Conservation (phyloP, 2,113 vertebrate genomes). For the Archilochus colubris region DNA sequence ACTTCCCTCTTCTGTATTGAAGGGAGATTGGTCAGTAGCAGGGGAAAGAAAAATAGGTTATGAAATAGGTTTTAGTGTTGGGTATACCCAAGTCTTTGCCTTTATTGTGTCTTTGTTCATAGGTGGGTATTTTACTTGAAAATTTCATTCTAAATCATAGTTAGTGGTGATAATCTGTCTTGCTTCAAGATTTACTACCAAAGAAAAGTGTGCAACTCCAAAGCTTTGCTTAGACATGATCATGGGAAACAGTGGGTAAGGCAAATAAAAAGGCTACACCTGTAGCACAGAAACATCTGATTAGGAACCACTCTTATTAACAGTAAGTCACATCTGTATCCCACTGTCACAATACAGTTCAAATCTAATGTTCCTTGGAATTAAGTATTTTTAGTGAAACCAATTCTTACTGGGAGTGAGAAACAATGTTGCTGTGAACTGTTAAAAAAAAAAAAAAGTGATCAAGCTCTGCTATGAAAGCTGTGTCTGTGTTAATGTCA, state of each 20-base stretch:
- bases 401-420: neutral
- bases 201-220: neutral
- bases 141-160: neutral
- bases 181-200: slow-evolving; percentile 45
- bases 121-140: slow-evolving; percentile 17
- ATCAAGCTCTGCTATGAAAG: neutral
- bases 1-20: slow-evolving; percentile 26
- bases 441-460: neutral
- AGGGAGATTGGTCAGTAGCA: slow-evolving; percentile 40
- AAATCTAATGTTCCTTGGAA: neutral
- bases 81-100: slow-evolving; percentile 33
- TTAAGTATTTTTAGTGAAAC: neutral
- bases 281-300: slow-evolving; percentile 9
- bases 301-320: neutral
- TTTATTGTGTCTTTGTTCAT: neutral
- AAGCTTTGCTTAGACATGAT: neutral
- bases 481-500: neutral
- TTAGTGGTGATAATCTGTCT: neutral
- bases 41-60: neutral
- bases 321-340: neutral
- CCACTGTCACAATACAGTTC: neutral
- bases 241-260: neutral
- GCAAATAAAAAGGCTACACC: neutral
- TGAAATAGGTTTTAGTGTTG: neutral
- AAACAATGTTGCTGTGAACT: neutral